phyloP scores from a whole-genome alignment of 1,140 invertebrate species.

The Pantala flavescens region DNA sequence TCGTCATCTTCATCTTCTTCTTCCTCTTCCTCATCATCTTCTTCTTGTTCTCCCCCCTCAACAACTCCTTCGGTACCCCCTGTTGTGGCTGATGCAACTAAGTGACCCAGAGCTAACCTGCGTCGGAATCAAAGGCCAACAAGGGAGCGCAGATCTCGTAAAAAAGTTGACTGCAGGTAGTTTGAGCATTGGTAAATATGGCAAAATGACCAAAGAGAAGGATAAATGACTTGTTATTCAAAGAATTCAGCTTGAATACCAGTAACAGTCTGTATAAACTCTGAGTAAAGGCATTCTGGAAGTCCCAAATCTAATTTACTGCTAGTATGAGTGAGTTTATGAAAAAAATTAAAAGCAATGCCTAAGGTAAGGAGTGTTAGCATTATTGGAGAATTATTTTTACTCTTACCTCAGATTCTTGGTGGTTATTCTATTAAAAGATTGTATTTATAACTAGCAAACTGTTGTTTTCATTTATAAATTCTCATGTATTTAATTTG shows the following conservation, averaged over 20 bases:
- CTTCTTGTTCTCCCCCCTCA: not conserved
- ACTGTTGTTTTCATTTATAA: not conserved
- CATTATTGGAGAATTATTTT: not conserved
- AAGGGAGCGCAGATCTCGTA: not conserved
- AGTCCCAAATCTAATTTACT: not conserved
- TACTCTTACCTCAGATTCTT: not conserved
- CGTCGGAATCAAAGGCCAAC: not conserved
- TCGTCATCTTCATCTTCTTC: constrained; percentile 11
- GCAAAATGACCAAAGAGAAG: no score
- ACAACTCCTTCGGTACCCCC: constrained; percentile 13
- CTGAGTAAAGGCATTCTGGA: not conserved
- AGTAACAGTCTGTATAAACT: not conserved
- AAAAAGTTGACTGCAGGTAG: not conserved
- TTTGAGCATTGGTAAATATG: not conserved
- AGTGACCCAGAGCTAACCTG: constrained; percentile 17
- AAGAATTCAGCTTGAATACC: not conserved
- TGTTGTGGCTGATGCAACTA: constrained; percentile 13
- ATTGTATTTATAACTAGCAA: not conserved
- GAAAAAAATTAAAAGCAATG: no score
- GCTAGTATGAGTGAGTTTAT: not conserved
- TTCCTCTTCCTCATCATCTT: not conserved
- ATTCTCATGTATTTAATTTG: not conserved
- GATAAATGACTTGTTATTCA: not conserved
- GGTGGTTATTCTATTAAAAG: not conserved
- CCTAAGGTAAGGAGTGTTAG: not conserved